phyloP scores from a whole-genome alignment of 2,797 vertebrate genomes.

The Myoxocephalus aenaeus region DNA sequence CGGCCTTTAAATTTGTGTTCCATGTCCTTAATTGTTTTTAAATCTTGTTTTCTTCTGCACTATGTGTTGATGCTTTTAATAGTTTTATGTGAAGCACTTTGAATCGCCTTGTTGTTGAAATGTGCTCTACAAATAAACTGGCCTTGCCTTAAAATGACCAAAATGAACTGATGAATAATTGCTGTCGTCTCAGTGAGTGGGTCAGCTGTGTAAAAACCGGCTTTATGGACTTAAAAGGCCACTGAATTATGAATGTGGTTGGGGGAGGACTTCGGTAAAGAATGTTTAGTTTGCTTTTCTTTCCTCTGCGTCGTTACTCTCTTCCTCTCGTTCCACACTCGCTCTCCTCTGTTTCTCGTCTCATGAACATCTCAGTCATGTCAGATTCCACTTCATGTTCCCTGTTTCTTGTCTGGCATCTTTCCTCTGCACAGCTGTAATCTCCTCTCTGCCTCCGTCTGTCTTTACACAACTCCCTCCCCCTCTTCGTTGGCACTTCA shows the following conservation, averaged over 20 bases:
- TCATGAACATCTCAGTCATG: conserved; percentile 33
- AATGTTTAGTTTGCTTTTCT: background rate
- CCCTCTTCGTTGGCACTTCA: background rate
- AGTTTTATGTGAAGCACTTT: too few relatives aligned
- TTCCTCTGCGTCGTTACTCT: background rate
- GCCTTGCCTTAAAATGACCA: background rate
- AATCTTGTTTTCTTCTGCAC: too few relatives aligned
- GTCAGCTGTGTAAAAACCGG: background rate
- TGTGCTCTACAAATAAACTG: too few relatives aligned
- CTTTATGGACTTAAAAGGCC: conserved; percentile 5
- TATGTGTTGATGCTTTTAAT: too few relatives aligned
- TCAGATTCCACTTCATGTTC: conserved; percentile 7
- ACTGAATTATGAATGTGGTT: conserved; percentile 19
- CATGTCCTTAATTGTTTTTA: too few relatives aligned
- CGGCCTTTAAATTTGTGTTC: too few relatives aligned
- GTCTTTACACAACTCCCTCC: conserved; percentile 25
- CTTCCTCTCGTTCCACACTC: background rate
- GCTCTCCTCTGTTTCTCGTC: background rate
- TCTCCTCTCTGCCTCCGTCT: conserved; percentile 22
- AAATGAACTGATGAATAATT: conserved; percentile 14
- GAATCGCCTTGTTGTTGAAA: too few relatives aligned
- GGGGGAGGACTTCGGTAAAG: background rate
- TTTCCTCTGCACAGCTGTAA: conserved; percentile 17
- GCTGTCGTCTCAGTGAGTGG: background rate
- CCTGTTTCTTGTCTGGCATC: conserved; percentile 25